A percentile compares a stretch with the other conserved stretches of the same genome.
Conservation (phyloP, 1,140 invertebrate species). For the Ericerus pela region DNA sequence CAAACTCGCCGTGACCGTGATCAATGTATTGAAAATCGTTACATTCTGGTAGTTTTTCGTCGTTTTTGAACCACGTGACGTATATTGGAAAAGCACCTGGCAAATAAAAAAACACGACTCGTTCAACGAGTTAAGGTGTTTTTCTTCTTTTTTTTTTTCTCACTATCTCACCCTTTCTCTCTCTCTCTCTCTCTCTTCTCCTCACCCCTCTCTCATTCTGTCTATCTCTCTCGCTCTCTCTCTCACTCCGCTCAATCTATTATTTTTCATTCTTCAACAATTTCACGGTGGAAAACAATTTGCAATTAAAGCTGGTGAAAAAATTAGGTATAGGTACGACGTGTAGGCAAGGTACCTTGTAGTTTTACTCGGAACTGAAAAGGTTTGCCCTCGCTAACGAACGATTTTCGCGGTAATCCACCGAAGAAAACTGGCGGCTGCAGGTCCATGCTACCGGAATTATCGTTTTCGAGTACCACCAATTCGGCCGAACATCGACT, state of each 20-base stretch:
- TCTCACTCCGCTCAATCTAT: no score
- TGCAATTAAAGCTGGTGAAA: no score
- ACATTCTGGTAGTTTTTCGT: conserved; percentile 46
- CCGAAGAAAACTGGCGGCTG: conserved; percentile 35
- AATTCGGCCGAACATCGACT: conserved; percentile 39
- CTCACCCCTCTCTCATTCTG: no score
- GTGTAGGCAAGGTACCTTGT: no score
- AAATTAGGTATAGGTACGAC: no score
- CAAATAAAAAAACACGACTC: conserved; percentile 6
- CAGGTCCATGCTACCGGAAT: conserved; percentile 23
- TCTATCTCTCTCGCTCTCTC: no score
- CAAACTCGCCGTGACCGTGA: conserved; percentile 42
- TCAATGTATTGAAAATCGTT: conserved; percentile 45
- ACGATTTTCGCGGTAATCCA: conserved; percentile 31
- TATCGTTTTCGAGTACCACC: conserved; percentile 25
- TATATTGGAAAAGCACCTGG: conserved; percentile 45
- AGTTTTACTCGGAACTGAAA: conserved; percentile 39
- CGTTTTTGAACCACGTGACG: conserved; percentile 55
- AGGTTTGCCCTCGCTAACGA: conserved; percentile 43
- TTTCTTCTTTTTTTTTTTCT: no score
- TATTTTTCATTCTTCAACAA: no score
- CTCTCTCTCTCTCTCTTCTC: no score
- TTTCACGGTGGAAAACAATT: no score
- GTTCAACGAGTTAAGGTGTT: no score
- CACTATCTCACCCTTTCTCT: no score